phyloP scores from a whole-genome alignment of 2,888 invertebrate species.

The Luffia ferchaultella region DNA sequence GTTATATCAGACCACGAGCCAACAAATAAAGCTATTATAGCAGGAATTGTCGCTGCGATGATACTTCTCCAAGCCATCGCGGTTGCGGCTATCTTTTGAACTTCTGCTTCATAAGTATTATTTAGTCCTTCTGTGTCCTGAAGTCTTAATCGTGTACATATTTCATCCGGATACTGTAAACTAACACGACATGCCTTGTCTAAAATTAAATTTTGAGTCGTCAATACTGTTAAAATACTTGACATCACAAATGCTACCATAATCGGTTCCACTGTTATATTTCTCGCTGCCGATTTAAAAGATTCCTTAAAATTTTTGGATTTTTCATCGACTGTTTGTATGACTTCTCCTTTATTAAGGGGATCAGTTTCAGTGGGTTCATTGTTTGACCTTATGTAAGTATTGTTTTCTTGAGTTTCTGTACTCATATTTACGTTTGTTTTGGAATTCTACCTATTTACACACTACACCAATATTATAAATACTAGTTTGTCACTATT shows the following conservation, averaged over 20 bases:
- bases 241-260: slow-evolving; percentile 31
- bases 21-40: slow-evolving; percentile 77
- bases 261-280: slow-evolving; percentile 42
- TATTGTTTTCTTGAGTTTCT: not conserved
- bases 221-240: slow-evolving; percentile 64
- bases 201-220: slow-evolving; percentile 81
- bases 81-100: slow-evolving; percentile 74
- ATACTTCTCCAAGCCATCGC: slow-evolving; percentile 83
- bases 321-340: slow-evolving; percentile 10
- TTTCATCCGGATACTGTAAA: slow-evolving; percentile 70
- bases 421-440: no score
- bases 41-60: slow-evolving; percentile 80
- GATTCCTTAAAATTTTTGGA: slow-evolving; percentile 24
- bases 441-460: no score
- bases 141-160: slow-evolving; percentile 75
- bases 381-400: slow-evolving; percentile 6
- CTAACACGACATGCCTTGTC: slow-evolving; percentile 88
- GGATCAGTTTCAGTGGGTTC: slow-evolving; percentile 25
- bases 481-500: not conserved
- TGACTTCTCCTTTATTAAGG: slow-evolving; percentile 17
- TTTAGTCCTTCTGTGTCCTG: slow-evolving; percentile 66
- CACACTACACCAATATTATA: not conserved
- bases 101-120: slow-evolving; percentile 57
- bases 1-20: slow-evolving; percentile 78
- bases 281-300: slow-evolving; percentile 20